phyloP scores from a whole-genome alignment of 2,888 invertebrate genomes.

The Uropetala carovei region DNA sequence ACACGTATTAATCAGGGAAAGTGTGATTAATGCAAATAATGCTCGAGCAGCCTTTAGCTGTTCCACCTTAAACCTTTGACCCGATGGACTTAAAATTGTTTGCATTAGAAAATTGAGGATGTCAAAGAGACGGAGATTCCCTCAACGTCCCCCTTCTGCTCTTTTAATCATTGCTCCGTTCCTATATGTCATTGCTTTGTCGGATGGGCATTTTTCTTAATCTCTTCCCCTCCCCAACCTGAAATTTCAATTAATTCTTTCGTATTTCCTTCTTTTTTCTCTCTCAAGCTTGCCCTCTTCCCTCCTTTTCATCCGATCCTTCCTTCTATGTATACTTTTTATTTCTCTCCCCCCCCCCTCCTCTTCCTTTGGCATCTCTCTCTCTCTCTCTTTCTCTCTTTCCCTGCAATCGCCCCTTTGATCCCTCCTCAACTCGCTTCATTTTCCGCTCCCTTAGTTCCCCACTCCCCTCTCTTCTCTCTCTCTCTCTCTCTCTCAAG shows the following conservation, averaged over 20 bases:
- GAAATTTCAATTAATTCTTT: constrained; percentile 59
- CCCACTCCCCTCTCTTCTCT: background rate
- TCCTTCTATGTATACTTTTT: background rate
- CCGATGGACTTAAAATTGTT: constrained; percentile 43
- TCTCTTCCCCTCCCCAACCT: background rate
- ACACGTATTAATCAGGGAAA: background rate
- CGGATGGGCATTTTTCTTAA: constrained; percentile 50
- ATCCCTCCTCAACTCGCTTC: constrained; percentile 49
- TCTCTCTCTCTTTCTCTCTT: background rate
- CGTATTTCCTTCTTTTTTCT: constrained; percentile 18
- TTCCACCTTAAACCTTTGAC: background rate
- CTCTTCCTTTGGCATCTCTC: background rate
- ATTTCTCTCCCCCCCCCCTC: constrained; percentile 4
- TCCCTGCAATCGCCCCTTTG: constrained; percentile 15
- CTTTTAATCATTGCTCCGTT: constrained; percentile 46
- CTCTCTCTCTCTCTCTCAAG: background rate
- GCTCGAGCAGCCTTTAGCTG: background rate
- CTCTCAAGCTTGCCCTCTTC: background rate
- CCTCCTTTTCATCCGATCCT: background rate
- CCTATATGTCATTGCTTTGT: constrained; percentile 48
- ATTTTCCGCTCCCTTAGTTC: background rate
- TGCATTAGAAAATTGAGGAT: constrained; percentile 55
- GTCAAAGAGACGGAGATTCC: constrained; percentile 4
- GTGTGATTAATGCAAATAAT: constrained; percentile 18
- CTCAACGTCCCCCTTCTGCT: background rate